These are phyloP conservation scores for Beaufortia kweichowensis DNA, from an alignment of 2,113 vertebrate species.

Conservation along the genomic window DNA sequence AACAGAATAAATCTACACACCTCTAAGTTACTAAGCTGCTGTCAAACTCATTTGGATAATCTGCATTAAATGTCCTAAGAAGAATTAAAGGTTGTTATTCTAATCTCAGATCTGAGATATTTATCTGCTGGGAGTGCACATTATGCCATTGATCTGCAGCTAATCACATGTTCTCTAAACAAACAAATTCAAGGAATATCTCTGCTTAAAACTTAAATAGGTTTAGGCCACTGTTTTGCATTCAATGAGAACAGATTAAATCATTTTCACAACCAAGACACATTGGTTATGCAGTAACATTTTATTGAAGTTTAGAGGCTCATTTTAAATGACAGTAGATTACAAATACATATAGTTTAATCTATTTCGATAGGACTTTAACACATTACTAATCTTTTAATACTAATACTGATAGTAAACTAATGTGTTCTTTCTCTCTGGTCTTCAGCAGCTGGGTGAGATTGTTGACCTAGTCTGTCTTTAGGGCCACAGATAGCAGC, in stretches of 20 bases:
- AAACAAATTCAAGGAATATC: neutral
- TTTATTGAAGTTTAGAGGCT: slow-evolving; percentile 19
- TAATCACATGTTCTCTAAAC: neutral
- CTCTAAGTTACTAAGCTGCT: neutral
- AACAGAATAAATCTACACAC: neutral
- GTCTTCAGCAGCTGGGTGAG: neutral
- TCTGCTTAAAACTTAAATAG: neutral
- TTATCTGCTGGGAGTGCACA: neutral
- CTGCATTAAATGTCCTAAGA: neutral
- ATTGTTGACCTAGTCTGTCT: neutral
- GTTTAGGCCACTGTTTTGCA: neutral
- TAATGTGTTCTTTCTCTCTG: neutral
- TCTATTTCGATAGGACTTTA: neutral
- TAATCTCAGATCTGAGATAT: neutral
- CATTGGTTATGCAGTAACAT: neutral
- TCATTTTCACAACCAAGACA: neutral
- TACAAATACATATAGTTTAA: neutral
- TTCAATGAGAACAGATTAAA: neutral
- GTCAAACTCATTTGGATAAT: neutral
- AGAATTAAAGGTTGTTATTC: neutral
- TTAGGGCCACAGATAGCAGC: slow-evolving; percentile 62
- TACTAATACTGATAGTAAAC: too few species aligned
- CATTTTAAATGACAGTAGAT: neutral
- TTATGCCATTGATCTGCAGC: neutral
- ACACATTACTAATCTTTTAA: neutral